phyloP scores from a whole-genome alignment of 64 coral and sea anemone genomes.

The Porites lutea region DNA sequence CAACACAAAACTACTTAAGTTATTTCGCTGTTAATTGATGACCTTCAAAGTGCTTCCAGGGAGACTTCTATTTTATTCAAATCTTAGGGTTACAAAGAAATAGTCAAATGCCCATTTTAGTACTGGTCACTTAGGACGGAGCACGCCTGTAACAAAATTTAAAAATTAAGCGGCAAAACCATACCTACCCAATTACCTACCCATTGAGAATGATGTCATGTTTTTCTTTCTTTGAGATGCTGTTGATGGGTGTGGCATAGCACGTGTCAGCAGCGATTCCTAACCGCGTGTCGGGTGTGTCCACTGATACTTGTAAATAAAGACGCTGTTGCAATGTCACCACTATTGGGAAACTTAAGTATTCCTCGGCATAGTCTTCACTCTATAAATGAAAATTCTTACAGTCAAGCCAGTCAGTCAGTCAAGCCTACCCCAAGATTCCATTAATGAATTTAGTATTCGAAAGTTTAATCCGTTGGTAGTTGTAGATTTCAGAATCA shows the following conservation, averaged over 20 bases:
- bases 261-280: constrained; percentile 80
- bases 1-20: no score
- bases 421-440: background rate
- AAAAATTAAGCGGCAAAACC: no score
- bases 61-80: no score
- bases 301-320: constrained; percentile 85
- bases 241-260: constrained; percentile 85
- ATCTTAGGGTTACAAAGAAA: no score
- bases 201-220: constrained; percentile 80
- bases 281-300: constrained; percentile 81
- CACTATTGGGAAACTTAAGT: constrained; percentile 66
- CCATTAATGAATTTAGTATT: background rate
- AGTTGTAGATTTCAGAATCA: no score
- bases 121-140: no score
- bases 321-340: constrained; percentile 67
- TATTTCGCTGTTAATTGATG: no score
- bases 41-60: no score
- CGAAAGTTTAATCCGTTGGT: no score
- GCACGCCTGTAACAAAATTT: no score
- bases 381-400: constrained; percentile 7
- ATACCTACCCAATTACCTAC: constrained; percentile 60
- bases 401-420: background rate
- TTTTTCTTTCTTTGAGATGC: constrained; percentile 13
- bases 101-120: no score
- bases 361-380: constrained; percentile 62